Base-by-base conservation (phyloP, 2,797 vertebrate species). In the Siniperca scherzeri region DNA sequence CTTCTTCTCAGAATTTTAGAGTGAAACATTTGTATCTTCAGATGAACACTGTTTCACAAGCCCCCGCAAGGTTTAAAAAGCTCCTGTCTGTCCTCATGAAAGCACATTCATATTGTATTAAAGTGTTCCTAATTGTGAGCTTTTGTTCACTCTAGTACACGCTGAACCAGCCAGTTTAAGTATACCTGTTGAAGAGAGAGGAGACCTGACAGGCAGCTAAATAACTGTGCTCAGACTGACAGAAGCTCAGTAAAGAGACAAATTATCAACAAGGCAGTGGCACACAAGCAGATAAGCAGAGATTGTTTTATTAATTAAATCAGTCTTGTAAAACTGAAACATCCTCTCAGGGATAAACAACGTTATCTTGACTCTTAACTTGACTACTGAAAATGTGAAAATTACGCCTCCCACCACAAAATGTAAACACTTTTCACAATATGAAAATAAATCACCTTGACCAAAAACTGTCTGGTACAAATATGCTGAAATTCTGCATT, bases 31-130 rank as follows among this genome's bases (percentile, higher is more conserved):
- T 56, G 14, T 40, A 25, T 74, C 48, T 62, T 55, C 30, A 50
- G 13, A n/a, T 78, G 40, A 53, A 27, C 21, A 9, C 16, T 44
- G 44, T 69, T 68, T 71, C 38, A 73, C 19, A 62, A 25, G 19
- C 21, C 56, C 2, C 2, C 1, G 1, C 1, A 48, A 3, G 21
- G 7, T 68, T 67, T 59, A 44, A 71, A 80, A 59, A 44, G 17
- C 66, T 70, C 25, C 42, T 57, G 33, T 69, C 30, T 81, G 76
- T 70, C 75, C 22, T 74, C 13, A 11, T 73, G 48, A 81, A 77
- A 86, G 67, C 38, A 14, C 0, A 3, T 9, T 48, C 25, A 40
- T 40, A 44, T 53, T 68, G 27, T 30, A 33, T 60, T 59, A 21
- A 81, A 73, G 61, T 55, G 52, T 53, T 72, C 22, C 10, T 70